These are phyloP conservation scores for Umimayanthus chanpuru DNA, from an alignment of 92 coral and sea anemone species.

Conservation along the genomic window DNA sequence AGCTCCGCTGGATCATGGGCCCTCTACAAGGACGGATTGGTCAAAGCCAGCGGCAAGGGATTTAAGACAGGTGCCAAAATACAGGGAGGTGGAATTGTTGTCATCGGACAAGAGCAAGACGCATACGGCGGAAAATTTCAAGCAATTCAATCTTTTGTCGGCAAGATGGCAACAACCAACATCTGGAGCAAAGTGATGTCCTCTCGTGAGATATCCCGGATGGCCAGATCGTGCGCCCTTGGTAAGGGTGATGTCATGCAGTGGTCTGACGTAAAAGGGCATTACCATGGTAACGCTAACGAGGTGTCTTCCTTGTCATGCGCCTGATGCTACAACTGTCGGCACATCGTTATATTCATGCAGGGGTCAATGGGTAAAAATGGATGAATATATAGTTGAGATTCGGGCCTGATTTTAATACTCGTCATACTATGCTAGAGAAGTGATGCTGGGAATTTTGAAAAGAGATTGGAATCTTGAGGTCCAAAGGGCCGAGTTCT, in stretches of 20 bases:
- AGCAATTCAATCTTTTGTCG: not conserved
- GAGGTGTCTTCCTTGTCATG: not conserved
- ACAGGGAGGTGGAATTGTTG: constrained; percentile 1
- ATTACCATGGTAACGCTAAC: not conserved
- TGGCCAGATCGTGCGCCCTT: not conserved
- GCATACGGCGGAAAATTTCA: not conserved
- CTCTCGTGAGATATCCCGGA: not conserved
- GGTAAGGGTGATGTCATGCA: constrained; percentile 16
- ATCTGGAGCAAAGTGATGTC: no score
- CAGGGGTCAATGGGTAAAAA: no score
- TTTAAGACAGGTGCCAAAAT: not conserved
- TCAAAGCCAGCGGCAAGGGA: not conserved
- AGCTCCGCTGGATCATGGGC: not conserved
- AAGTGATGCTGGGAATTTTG: no score
- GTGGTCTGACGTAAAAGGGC: not conserved
- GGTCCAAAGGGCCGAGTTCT: no score
- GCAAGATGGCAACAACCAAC: not conserved
- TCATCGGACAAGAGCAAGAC: constrained; percentile 10
- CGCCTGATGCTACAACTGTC: not conserved
- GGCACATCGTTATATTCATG: not conserved
- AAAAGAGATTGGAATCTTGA: no score
- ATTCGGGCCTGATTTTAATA: no score
- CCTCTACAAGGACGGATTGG: not conserved
- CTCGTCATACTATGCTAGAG: no score
- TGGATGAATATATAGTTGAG: no score